These are phyloP conservation scores for Notolepis coatsorum DNA, from an alignment of 2,797 vertebrate genomes.

Conservation along the genomic window DNA sequence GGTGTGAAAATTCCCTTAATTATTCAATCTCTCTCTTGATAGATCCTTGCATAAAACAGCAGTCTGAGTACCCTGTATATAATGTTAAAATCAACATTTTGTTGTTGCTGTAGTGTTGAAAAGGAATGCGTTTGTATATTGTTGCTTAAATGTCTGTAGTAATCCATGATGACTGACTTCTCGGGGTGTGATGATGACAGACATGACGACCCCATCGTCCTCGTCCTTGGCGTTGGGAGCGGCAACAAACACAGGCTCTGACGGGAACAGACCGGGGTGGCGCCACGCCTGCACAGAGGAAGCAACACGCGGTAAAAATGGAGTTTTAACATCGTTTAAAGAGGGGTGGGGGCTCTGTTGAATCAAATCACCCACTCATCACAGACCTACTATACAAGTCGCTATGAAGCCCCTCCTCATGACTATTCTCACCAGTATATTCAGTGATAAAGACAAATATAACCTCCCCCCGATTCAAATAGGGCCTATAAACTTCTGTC, in stretches of 20 bases:
- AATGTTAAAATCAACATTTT: constrained; percentile 1
- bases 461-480: too few relatives aligned
- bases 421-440: too few relatives aligned
- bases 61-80: background rate
- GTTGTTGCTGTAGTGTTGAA: background rate
- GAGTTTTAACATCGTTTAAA: constrained; percentile 33
- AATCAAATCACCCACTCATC: too few relatives aligned
- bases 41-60: background rate
- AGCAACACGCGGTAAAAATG: too few relatives aligned
- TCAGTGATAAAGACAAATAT: too few relatives aligned
- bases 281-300: constrained; percentile 85
- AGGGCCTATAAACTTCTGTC: too few relatives aligned
- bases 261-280: constrained; percentile 90
- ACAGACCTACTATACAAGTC: too few relatives aligned
- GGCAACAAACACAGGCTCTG: constrained; percentile 94
- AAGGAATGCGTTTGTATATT: too few relatives aligned
- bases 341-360: too few relatives aligned
- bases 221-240: constrained; percentile 84
- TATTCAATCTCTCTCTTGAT: background rate
- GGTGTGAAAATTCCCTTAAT: background rate
- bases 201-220: constrained; percentile 92
- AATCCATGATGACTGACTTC: constrained; percentile 82
- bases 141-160: constrained; percentile 5
- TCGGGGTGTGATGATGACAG: constrained; percentile 89
- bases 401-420: too few relatives aligned